Evolutionary conservation across 2,888 invertebrate species (phyloP).

Genomic region (Druceiella hillmani): DNA sequence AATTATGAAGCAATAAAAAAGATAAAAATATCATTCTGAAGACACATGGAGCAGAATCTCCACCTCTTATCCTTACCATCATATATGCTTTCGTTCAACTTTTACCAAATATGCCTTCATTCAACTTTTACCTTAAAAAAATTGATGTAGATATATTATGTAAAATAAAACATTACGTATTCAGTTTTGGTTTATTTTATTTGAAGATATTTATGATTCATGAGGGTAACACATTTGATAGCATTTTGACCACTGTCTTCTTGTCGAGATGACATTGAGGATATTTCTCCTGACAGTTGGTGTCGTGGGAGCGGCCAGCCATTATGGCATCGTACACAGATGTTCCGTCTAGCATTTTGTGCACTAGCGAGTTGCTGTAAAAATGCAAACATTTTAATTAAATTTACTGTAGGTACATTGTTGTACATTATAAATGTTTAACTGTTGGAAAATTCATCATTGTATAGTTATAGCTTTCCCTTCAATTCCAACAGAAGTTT

Average conservation of each 20-base stretch:
- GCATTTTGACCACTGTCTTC: conserved; percentile 59
- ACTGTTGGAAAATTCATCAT: too few relatives aligned
- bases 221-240: conserved; percentile 63
- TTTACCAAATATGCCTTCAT: too few relatives aligned
- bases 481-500: too few relatives aligned
- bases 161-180: not conserved
- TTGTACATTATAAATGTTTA: too few relatives aligned
- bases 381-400: conserved; percentile 12
- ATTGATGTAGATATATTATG: not conserved
- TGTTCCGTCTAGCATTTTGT: conserved; percentile 66
- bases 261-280: conserved; percentile 64
- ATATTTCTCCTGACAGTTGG: conserved; percentile 54
- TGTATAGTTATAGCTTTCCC: too few relatives aligned
- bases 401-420: not conserved
- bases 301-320: conserved; percentile 56
- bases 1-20: too few relatives aligned
- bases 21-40: too few relatives aligned
- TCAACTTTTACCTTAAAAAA: too few relatives aligned
- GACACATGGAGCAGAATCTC: too few relatives aligned
- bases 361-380: conserved; percentile 62
- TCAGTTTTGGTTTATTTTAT: conserved; percentile 1
- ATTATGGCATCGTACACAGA: conserved; percentile 65
- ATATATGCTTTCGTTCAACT: too few relatives aligned
- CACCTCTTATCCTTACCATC: too few relatives aligned
- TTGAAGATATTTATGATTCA: conserved; percentile 20